Evolutionary conservation across 2,797 vertebrate species (phyloP), one percentile per base, ranked within the genome.

Genomic region (Arvicola amphibius): DNA sequence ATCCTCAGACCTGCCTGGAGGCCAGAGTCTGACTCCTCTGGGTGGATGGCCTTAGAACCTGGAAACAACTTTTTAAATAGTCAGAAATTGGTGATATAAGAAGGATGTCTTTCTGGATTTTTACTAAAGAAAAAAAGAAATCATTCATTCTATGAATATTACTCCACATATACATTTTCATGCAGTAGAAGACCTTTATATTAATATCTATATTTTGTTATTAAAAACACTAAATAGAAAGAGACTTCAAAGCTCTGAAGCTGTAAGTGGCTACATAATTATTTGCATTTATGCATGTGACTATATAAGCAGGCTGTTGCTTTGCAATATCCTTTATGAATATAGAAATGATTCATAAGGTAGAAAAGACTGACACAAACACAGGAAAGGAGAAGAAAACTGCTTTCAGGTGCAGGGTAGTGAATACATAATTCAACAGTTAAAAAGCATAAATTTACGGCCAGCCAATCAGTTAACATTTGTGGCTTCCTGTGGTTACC

Each of bases 401-500:
- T 93, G 92, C 96, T 95, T 92, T 96, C 92, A 95, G 96, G 88
- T 93, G 43, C 78, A 91, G 89, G 94, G 73, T 90, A 71, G 29
- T 83, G 69, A 95, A 96, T 96, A 76, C 79, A 97, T 97, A 97
- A 97, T 97, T 96, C 91, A 97, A 32, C 37, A 83, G 37, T 92
- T 94, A 95, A 95, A 93, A 95, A 94, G 93, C 92, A 92, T 95
- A 96, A 96, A 97, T 97, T 96, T 94, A 97, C 94, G 92, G 69
- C 83, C 79, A 94, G 19, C 83, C 96, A 71, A 95, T 97, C 95
- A 92, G 97, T 98, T 97, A 96, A 96, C 83, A 77, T 97, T 97
- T 97, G 95, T 95, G 88, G 71, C 95, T 97, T 97, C 97, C 97
- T 96, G 97, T 97, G 97, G 95, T 96, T 97, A 94, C 73, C 69